A percentile compares a stretch with the other conserved stretches of the same genome.
These are phyloP conservation scores for Nesidiocoris tenuis DNA, from an alignment of 2,888 invertebrate species.

Conservation along the genomic window DNA sequence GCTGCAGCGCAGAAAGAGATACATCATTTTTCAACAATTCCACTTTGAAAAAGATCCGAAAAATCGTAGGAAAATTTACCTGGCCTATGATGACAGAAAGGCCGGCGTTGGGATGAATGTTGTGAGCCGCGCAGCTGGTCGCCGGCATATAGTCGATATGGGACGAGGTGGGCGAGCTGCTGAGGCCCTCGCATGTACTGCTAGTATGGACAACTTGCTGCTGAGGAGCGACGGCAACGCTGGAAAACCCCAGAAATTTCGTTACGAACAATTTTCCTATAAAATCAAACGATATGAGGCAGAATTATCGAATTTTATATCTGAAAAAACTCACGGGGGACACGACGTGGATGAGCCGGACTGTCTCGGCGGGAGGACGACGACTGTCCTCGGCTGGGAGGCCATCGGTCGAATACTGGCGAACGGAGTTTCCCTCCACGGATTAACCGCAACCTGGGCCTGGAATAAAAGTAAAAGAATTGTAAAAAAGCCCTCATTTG, in stretches of 20 bases:
- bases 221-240: constrained; percentile 50
- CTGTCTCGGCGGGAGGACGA: constrained; percentile 71
- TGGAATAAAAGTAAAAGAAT: neutral
- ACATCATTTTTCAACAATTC: no score
- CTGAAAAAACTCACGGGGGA: constrained; percentile 48
- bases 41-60: no score
- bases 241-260: neutral
- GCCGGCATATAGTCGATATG: constrained; percentile 84
- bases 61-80: no score
- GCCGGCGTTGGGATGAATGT: constrained; percentile 60
- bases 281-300: no score
- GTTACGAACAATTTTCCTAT: neutral
- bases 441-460: constrained; percentile 61
- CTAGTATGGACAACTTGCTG: constrained; percentile 54
- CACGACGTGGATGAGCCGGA: constrained; percentile 49
- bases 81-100: constrained; percentile 38
- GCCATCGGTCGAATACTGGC: constrained; percentile 93
- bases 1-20: constrained; percentile 50
- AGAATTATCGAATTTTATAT: no score
- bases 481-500: no score
- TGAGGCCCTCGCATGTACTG: constrained; percentile 59
- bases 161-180: constrained; percentile 71
- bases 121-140: constrained; percentile 65
- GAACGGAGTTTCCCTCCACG: constrained; percentile 76
- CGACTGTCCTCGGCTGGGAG: constrained; percentile 69